These are phyloP conservation scores for Drosophila hydei DNA, from an alignment of 1,140 invertebrate genomes.

Conservation along the genomic window DNA sequence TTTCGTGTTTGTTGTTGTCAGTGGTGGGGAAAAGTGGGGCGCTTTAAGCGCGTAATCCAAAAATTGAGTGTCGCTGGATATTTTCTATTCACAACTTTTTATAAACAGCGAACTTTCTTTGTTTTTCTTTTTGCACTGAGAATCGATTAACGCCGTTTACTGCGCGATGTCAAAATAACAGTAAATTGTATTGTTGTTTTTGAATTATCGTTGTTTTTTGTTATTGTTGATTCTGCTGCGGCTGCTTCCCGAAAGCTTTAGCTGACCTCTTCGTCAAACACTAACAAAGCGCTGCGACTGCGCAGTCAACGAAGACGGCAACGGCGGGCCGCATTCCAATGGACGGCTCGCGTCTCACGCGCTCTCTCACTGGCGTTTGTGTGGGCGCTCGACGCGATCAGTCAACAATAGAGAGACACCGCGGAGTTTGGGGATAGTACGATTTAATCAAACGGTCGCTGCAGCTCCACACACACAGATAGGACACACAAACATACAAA, in stretches of 20 bases:
- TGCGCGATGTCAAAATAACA: conserved; percentile 54
- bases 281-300: conserved; percentile 68
- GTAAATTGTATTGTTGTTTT: conserved; percentile 71
- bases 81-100: conserved; percentile 28
- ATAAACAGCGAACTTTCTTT: conserved; percentile 27
- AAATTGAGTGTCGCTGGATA: conserved; percentile 40
- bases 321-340: conserved; percentile 67
- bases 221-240: conserved; percentile 29
- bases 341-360: conserved; percentile 38
- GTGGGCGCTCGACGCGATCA: conserved; percentile 46
- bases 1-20: conserved; percentile 32
- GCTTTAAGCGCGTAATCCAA: conserved; percentile 68
- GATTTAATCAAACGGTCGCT: conserved; percentile 70
- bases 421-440: conserved; percentile 40
- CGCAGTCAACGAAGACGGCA: conserved; percentile 62
- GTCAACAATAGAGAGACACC: conserved; percentile 35
- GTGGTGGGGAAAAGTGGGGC: conserved; percentile 12
- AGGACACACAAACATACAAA: conserved; percentile 35
- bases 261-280: conserved; percentile 70
- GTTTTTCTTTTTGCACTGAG: conserved; percentile 50
- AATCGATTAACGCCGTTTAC: conserved; percentile 52
- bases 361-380: conserved; percentile 40
- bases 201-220: conserved; percentile 37
- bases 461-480: conserved; percentile 26
- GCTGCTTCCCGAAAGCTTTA: conserved; percentile 39